Percentiles rank a stretch among this genome's conserved stretches.
These are phyloP conservation scores for Emys orbicularis DNA, from an alignment of 2,797 vertebrate genomes.

Conservation along the genomic window DNA sequence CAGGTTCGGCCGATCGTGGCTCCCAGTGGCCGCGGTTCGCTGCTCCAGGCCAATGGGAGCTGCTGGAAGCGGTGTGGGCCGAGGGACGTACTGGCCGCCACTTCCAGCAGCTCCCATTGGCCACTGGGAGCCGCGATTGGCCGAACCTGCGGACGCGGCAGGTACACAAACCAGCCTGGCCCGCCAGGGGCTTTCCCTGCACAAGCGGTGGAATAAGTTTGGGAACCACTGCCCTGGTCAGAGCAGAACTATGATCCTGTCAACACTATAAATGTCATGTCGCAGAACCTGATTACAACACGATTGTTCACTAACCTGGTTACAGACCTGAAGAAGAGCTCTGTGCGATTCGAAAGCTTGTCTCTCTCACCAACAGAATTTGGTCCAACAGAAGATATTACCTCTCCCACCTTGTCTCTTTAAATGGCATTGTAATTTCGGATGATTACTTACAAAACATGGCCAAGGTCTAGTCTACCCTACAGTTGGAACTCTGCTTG, in stretches of 20 bases:
- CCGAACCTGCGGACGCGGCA: too few species aligned
- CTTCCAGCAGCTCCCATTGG: too few species aligned
- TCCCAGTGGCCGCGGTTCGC: too few species aligned
- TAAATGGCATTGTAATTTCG: neutral
- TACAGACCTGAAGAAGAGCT: neutral
- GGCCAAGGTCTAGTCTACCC: neutral
- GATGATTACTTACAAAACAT: neutral
- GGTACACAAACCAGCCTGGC: too few species aligned
- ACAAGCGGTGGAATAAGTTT: too few species aligned
- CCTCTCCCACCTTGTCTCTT: neutral
- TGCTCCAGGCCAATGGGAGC: too few species aligned
- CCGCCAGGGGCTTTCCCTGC: too few species aligned
- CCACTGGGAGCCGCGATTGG: too few species aligned
- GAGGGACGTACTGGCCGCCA: too few species aligned
- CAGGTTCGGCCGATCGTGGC: too few species aligned
- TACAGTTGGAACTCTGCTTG: accelerated
- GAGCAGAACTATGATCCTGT: neutral
- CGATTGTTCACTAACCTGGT: neutral
- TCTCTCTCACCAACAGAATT: neutral
- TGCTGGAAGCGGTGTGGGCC: too few species aligned
- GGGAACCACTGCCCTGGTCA: too few species aligned
- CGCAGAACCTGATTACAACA: neutral
- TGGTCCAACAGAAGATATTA: neutral
- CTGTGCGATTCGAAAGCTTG: neutral
- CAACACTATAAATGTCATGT: neutral